Percentiles rank a stretch among this genome's conserved stretches.
phyloP scores from a whole-genome alignment of 2,888 invertebrate species.

The Argynnis bischoffii region DNA sequence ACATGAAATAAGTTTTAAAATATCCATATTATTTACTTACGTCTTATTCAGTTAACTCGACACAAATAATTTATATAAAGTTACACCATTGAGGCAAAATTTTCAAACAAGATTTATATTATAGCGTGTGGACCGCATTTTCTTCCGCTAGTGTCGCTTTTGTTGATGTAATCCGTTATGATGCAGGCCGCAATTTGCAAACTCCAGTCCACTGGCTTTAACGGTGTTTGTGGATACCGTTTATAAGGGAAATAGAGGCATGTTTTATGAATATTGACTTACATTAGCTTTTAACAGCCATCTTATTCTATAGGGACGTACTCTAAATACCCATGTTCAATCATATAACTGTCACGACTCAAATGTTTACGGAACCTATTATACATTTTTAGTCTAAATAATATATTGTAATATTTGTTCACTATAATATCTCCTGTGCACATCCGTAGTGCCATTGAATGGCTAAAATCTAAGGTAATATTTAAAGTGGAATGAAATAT shows the following conservation, averaged over 20 bases:
- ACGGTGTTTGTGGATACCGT: slow-evolving; percentile 58
- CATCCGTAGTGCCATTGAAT: no score
- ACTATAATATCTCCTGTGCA: no score
- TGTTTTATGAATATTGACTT: slow-evolving; percentile 50
- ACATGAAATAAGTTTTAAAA: no score
- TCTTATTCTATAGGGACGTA: slow-evolving; percentile 15
- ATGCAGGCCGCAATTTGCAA: slow-evolving; percentile 56
- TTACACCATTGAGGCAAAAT: neutral
- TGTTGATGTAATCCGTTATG: slow-evolving; percentile 41
- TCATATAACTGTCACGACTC: slow-evolving; percentile 20
- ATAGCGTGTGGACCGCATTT: slow-evolving; percentile 13
- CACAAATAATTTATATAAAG: no score
- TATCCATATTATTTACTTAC: no score
- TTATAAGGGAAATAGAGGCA: slow-evolving; percentile 56
- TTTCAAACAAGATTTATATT: slow-evolving; percentile 16
- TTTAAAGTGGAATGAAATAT: no score
- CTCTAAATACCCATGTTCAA: slow-evolving; percentile 13
- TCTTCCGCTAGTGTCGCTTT: slow-evolving; percentile 36
- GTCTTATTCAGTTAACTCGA: no score
- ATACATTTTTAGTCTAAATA: no score
- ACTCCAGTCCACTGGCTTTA: slow-evolving; percentile 51
- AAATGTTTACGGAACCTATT: neutral
- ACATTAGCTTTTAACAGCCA: slow-evolving; percentile 34
- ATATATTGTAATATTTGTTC: no score
- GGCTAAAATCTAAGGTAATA: no score